Base-by-base conservation (phyloP, 92 coral and sea anemone species). In the Siderastrea radians region DNA sequence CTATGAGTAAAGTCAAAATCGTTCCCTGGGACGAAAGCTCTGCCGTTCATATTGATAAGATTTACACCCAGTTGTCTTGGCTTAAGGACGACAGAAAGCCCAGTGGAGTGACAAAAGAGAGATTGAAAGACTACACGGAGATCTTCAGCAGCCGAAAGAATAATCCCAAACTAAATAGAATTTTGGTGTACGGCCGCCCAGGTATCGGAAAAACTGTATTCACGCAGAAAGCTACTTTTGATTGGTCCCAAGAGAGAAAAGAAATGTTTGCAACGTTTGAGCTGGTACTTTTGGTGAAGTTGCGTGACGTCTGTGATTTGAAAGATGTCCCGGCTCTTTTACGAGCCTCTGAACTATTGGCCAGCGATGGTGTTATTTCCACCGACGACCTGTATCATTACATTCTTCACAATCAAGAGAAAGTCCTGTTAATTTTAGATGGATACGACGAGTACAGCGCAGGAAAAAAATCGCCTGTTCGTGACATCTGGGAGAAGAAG, bases 391-490 rank as follows among this genome's bases (percentile, higher is more conserved):
- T 57, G 12, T 76, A 44, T 43, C 1, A 57, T 13, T 76, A 44
- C 80, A 54, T 76, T 2, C 38, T 12, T 46, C 5, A 43, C 1
- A 55, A 77, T 77, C 81, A 77, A 59, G 81, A 77, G 12, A 57
- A 76, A 16, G 67, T 76, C 49, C 45, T 76, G 1, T 66, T 54
- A 3, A 57, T 76, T 44, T 54, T 76, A 17, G 80, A 76, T 76
- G 80, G 65, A 2, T 76, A 76, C 15, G 80, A 76, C 57, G 80
- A 76, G 50, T 54, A 54, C 65, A 54, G 16, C 62, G 10, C 80
- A 3, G 51, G 49, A 76, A 48, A 44, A 4, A 64, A 57, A 55
- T 76, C 80, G 5, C 80, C 49, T 45, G 50, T 76, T 2, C 67
- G 3, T 54, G 80, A 38, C 6, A 76, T 76, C 49, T 76, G 80